Evolutionary conservation across 2,888 invertebrate species (phyloP).

Genomic region (Mythimna albipuncta): DNA sequence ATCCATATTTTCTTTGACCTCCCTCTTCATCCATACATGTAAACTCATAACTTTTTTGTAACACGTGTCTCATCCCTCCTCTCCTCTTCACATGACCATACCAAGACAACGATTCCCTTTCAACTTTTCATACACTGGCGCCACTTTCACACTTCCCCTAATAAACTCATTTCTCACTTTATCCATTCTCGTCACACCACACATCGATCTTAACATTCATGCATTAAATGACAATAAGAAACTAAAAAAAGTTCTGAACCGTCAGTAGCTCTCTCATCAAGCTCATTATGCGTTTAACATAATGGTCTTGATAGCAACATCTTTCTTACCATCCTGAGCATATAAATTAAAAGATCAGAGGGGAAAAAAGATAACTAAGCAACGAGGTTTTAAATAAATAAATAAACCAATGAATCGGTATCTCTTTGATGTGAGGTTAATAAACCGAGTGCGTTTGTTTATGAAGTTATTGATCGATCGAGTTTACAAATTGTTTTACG

Average conservation of each 20-base stretch:
- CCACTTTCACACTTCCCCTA: no score
- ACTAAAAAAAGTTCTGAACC: background rate
- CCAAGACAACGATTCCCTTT: no score
- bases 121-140: no score
- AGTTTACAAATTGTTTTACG: conserved; percentile 56
- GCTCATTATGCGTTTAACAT: background rate
- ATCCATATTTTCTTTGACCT: no score
- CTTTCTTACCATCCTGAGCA: conserved; percentile 47
- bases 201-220: no score
- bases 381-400: conserved; percentile 70
- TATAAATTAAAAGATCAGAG: conserved; percentile 71
- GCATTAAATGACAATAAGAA: background rate
- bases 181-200: no score
- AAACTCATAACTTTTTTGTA: no score
- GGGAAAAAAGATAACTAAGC: conserved; percentile 47
- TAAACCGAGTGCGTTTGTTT: conserved; percentile 63
- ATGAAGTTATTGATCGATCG: conserved; percentile 59
- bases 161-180: no score
- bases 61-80: no score
- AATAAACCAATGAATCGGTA: conserved; percentile 53
- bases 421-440: conserved; percentile 74
- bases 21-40: no score
- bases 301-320: conserved; percentile 37
- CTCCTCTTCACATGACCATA: no score
- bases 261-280: background rate